A percentile compares a stretch with the other conserved stretches of the same genome.
Evolutionary conservation across 2,113 vertebrate species (phyloP).

Genomic region (Scatophagus argus): DNA sequence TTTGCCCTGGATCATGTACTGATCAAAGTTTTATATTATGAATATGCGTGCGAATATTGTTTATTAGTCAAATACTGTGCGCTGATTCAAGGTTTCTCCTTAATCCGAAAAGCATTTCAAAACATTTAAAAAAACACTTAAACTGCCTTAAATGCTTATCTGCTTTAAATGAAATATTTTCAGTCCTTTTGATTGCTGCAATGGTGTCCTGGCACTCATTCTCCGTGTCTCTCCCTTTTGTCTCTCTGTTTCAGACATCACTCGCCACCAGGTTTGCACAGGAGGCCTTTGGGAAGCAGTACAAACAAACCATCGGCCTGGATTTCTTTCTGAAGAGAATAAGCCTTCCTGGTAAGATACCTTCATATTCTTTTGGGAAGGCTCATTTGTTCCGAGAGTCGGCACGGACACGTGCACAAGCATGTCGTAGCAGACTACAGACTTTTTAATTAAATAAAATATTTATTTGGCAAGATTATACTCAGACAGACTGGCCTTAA

Average conservation of each 20-base stretch:
- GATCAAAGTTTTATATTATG: background rate
- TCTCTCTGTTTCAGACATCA: conserved; percentile 91
- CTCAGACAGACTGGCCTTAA: background rate
- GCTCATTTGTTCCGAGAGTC: conserved; percentile 39
- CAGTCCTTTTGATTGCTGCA: conserved; percentile 12
- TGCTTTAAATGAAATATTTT: conserved; percentile 28
- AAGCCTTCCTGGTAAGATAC: conserved; percentile 94
- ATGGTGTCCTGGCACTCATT: conserved; percentile 47
- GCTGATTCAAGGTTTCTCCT: conserved; percentile 18
- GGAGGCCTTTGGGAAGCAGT: conserved; percentile 99
- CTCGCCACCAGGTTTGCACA: conserved; percentile 96
- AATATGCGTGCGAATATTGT: conserved; percentile 29
- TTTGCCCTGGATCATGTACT: conserved; percentile 27
- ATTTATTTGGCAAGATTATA: background rate
- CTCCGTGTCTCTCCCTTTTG: conserved; percentile 54
- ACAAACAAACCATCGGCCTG: conserved; percentile 98
- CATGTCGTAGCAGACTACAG: background rate
- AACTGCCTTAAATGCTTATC: no score
- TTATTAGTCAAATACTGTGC: conserved; percentile 2
- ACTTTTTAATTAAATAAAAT: conserved; percentile 29
- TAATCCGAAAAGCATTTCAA: conserved; percentile 9
- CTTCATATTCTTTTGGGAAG: conserved; percentile 64
- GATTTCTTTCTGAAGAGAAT: conserved; percentile 99
- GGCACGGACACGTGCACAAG: conserved; percentile 40
- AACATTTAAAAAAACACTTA: conserved; percentile 43